Conservation (phyloP, 2,797 vertebrate genomes). For the Pelochelys cantorii region DNA sequence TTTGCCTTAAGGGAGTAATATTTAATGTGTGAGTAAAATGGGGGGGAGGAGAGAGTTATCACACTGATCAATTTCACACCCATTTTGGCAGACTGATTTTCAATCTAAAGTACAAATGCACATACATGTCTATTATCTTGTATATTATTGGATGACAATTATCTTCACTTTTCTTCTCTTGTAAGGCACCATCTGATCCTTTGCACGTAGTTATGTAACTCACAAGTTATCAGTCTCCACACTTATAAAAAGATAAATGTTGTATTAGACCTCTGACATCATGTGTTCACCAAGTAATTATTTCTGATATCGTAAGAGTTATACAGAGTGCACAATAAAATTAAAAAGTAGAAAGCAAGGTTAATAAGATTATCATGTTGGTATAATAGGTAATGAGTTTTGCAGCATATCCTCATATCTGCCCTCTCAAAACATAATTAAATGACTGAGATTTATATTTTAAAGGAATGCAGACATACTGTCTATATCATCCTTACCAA, state of each 20-base stretch:
- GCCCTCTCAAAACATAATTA: slow-evolving; percentile 74
- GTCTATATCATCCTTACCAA: slow-evolving; percentile 62
- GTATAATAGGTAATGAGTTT: slow-evolving; percentile 75
- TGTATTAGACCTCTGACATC: slow-evolving; percentile 67
- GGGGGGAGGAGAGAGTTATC: fast-evolving
- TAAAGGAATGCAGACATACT: slow-evolving; percentile 68
- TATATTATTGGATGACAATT: background rate
- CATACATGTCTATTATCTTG: fast-evolving
- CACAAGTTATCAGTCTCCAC: slow-evolving; percentile 36
- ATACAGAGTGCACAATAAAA: slow-evolving; percentile 73
- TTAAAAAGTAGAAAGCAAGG: slow-evolving; percentile 79
- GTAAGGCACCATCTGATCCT: background rate
- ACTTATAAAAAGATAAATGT: slow-evolving; percentile 73
- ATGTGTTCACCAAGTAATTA: slow-evolving; percentile 72
- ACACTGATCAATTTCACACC: background rate
- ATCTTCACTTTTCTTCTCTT: fast-evolving
- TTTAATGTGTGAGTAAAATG: fast-evolving
- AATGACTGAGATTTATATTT: slow-evolving; percentile 75
- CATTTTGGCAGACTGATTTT: background rate
- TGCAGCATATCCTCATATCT: slow-evolving; percentile 78
- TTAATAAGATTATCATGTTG: slow-evolving; percentile 76
- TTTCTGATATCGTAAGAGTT: slow-evolving; percentile 72
- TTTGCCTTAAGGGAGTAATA: fast-evolving
- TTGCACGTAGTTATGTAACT: slow-evolving; percentile 17
- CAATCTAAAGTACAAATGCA: background rate